A percentile compares a stretch with the other conserved stretches of the same genome.
phyloP scores from a whole-genome alignment of 2,797 vertebrate genomes.

The Urosaurus nigricauda region DNA sequence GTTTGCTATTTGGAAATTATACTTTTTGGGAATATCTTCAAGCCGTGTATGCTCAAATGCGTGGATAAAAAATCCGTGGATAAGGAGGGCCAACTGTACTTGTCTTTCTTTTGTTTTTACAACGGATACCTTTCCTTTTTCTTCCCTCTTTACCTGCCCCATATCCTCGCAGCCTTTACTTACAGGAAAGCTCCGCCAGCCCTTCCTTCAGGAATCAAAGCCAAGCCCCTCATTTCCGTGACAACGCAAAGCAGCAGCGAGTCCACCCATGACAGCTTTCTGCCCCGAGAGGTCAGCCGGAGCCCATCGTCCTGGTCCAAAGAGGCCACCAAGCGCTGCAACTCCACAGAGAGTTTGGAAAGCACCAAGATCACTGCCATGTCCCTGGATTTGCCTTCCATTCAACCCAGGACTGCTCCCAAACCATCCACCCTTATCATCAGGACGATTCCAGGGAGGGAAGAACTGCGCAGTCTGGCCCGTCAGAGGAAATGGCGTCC shows the following conservation, averaged over 20 bases:
- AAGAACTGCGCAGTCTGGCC: constrained; percentile 87
- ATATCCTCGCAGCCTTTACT: constrained; percentile 88
- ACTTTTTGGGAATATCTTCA: too few relatives aligned
- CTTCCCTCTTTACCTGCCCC: constrained; percentile 62
- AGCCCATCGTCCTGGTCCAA: constrained; percentile 77
- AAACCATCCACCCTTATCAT: constrained; percentile 85
- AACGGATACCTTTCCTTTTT: background rate
- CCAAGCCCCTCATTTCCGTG: constrained; percentile 96
- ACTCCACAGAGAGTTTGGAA: constrained; percentile 94
- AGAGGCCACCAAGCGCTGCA: constrained; percentile 88
- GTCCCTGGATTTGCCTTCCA: constrained; percentile 83
- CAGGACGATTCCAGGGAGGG: constrained; percentile 84
- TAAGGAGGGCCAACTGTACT: too few relatives aligned
- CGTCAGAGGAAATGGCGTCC: constrained; percentile 92
- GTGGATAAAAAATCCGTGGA: too few relatives aligned
- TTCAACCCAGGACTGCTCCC: constrained; percentile 82
- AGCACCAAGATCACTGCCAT: constrained; percentile 83
- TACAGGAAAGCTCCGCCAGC: constrained; percentile 96
- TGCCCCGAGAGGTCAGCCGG: constrained; percentile 80
- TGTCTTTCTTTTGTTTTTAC: background rate
- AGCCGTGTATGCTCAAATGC: too few relatives aligned
- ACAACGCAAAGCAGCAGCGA: constrained; percentile 98
- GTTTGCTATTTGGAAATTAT: too few relatives aligned
- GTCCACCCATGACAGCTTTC: constrained; percentile 95
- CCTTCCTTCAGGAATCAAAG: constrained; percentile 94